Conservation (phyloP, 2,888 invertebrate genomes). For the Diplazon laetatorius region DNA sequence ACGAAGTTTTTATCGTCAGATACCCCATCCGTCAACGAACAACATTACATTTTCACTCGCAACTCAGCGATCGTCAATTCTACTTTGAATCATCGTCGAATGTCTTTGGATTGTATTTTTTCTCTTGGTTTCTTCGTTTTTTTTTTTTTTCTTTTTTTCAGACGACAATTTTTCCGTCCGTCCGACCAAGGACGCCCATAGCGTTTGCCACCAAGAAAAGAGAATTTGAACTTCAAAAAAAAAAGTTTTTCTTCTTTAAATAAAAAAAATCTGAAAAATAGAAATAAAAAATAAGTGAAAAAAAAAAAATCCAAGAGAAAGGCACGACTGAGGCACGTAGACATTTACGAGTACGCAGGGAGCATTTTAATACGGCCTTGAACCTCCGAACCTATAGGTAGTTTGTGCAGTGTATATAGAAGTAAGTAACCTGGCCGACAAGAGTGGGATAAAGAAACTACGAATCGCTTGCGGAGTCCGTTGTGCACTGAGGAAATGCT, state of each 20-base stretch:
- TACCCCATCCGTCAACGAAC: not conserved
- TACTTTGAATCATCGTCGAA: not conserved
- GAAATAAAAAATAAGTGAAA: not conserved
- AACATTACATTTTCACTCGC: conserved; percentile 4
- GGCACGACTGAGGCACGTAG: conserved; percentile 65
- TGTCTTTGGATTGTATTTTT: no score
- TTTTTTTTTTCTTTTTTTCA: no score
- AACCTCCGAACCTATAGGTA: conserved; percentile 68
- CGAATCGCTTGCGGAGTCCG: conserved; percentile 42
- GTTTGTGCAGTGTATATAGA: conserved; percentile 35
- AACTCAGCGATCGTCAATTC: not conserved
- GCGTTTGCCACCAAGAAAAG: not conserved
- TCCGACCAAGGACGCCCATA: conserved; percentile 25
- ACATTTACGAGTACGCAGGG: conserved; percentile 76
- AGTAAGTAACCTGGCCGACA: conserved; percentile 52
- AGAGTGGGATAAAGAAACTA: conserved; percentile 58
- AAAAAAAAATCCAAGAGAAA: conserved; percentile 67
- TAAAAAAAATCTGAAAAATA: not conserved
- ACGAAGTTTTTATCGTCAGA: not conserved
- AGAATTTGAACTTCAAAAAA: conserved; percentile 9
- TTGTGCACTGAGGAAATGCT: conserved; percentile 24
- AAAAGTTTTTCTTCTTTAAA: no score
- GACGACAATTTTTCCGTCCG: conserved; percentile 15
- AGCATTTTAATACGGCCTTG: conserved; percentile 75
- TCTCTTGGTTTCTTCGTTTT: no score